Evolutionary conservation across 2,113 vertebrate species (phyloP).

Genomic region (Pteruthius melanotis): DNA sequence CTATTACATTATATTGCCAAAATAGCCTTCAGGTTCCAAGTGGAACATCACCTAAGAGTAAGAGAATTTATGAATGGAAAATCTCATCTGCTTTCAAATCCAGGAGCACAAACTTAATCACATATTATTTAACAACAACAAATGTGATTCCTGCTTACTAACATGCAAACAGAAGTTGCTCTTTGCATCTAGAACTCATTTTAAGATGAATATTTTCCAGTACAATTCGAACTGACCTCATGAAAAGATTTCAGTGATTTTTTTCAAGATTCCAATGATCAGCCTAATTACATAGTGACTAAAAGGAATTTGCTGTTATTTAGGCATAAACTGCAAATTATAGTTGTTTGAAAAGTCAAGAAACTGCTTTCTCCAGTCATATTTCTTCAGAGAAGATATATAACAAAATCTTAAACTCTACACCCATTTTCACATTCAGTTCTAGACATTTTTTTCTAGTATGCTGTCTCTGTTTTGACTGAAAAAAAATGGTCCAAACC

Average conservation of each 20-base stretch:
- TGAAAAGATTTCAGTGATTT: not conserved
- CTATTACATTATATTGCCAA: not conserved
- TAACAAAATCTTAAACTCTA: not conserved
- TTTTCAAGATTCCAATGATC: not conserved
- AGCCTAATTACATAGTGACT: not conserved
- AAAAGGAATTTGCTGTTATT: not conserved
- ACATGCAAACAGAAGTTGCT: not conserved
- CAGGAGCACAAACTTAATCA: not conserved
- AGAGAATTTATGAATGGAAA: not conserved
- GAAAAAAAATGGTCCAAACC: not conserved
- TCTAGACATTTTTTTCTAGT: not conserved
- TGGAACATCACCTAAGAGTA: not conserved
- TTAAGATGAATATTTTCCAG: not conserved
- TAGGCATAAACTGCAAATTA: not conserved
- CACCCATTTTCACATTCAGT: not conserved
- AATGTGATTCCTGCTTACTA: not conserved
- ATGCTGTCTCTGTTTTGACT: not conserved
- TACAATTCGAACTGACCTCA: not conserved
- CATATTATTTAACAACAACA: not conserved
- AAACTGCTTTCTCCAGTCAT: not conserved
- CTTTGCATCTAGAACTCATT: not conserved
- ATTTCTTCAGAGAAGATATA: not conserved
- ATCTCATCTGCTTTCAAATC: not conserved
- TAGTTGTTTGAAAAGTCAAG: not conserved
- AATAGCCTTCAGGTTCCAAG: not conserved